These are phyloP conservation scores for Asarcornis scutulata DNA, from an alignment of 2,113 vertebrate species.

Conservation along the genomic window DNA sequence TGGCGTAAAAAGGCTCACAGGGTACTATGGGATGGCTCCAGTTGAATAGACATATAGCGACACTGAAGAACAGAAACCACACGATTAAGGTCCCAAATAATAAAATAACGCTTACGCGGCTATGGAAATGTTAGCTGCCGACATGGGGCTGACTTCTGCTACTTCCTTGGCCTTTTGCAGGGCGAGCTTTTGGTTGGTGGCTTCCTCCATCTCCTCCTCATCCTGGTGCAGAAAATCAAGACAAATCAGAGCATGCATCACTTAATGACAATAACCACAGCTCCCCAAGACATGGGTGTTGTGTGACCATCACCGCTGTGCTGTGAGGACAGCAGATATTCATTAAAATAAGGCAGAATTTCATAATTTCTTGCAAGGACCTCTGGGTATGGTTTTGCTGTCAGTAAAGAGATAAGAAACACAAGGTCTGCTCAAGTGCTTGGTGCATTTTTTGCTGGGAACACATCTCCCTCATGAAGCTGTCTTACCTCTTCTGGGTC, in stretches of 20 bases:
- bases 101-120: conserved; percentile 85
- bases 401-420: background rate
- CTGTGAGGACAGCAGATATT: background rate
- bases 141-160: conserved; percentile 96
- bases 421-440: background rate
- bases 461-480: rapidly evolving
- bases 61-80: background rate
- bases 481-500: background rate
- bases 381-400: no score
- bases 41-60: background rate
- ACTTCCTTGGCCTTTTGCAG: conserved; percentile 97
- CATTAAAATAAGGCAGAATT: background rate
- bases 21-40: background rate
- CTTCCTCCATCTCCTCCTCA: conserved; percentile 97
- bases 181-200: conserved; percentile 94
- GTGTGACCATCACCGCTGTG: rapidly evolving
- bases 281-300: rapidly evolving
- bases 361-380: background rate
- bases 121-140: conserved; percentile 92
- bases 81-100: background rate
- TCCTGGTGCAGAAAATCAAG: conserved; percentile 78
- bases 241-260: background rate
- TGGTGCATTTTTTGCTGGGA: background rate
- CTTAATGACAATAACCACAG: rapidly evolving
- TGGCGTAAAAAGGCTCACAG: background rate